These are phyloP conservation scores for Caenorhabditis elegans DNA, from an alignment of 1,140 invertebrate genomes.

Conservation along the genomic window WBcel235 BX284604.4:10751501-10752000, in stretches of 20 bases:
- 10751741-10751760: background rate
- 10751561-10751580: slow-evolving; percentile 39
- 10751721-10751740: background rate
- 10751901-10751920: too few species aligned
- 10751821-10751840: too few species aligned
- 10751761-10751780: background rate
- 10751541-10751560: slow-evolving; percentile 40
- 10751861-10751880: too few species aligned
- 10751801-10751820: background rate
- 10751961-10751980: too few species aligned
- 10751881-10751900: too few species aligned
- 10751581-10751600: slow-evolving; percentile 45
- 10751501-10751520: background rate
- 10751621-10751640: background rate
- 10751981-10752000: too few species aligned
- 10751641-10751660: background rate
- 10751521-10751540: background rate
- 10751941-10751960: too few species aligned
- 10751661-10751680: background rate
- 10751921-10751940: too few species aligned
- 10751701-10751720: background rate
- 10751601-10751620: slow-evolving; percentile 6
- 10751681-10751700: slow-evolving; percentile 1
- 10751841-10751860: too few species aligned
- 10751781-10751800: background rate